Percentiles rank a stretch among this genome's conserved stretches.
These are phyloP conservation scores for Morpho deidamia DNA, from an alignment of 2,888 invertebrate genomes.

Conservation along the genomic window DNA sequence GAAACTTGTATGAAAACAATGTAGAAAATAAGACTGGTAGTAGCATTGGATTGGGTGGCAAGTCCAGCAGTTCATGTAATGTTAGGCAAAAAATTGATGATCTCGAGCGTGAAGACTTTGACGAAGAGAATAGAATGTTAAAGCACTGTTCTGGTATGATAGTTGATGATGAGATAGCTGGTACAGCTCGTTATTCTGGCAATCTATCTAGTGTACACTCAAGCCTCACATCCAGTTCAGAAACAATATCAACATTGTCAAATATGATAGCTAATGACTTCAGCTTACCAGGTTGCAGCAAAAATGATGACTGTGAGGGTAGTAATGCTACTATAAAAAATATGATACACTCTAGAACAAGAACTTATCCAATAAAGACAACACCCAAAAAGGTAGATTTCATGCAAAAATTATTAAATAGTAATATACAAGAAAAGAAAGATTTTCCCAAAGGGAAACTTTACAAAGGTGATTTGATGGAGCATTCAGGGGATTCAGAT, in stretches of 20 bases:
- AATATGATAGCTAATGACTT: constrained; percentile 48
- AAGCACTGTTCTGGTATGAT: constrained; percentile 63
- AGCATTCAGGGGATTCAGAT: constrained; percentile 43
- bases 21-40: constrained; percentile 62
- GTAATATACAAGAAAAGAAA: constrained; percentile 57
- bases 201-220: constrained; percentile 58
- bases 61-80: constrained; percentile 35
- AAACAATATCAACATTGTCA: constrained; percentile 58
- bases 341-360: constrained; percentile 50
- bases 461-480: constrained; percentile 54
- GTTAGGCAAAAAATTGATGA: constrained; percentile 57
- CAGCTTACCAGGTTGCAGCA: constrained; percentile 63
- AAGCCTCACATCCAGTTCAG: constrained; percentile 61
- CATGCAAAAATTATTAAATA: constrained; percentile 62
- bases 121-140: constrained; percentile 65
- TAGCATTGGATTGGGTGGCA: constrained; percentile 38
- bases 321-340: constrained; percentile 60
- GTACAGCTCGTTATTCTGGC: constrained; percentile 47
- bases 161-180: constrained; percentile 52
- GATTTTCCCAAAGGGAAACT: constrained; percentile 65
- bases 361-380: constrained; percentile 33
- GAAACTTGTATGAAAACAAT: constrained; percentile 43
- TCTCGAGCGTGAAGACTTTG: constrained; percentile 66
- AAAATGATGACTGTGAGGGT: constrained; percentile 48
- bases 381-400: constrained; percentile 53